Evolutionary conservation across 2,113 vertebrate species (phyloP).

Genomic region (Catharus minimus): DNA sequence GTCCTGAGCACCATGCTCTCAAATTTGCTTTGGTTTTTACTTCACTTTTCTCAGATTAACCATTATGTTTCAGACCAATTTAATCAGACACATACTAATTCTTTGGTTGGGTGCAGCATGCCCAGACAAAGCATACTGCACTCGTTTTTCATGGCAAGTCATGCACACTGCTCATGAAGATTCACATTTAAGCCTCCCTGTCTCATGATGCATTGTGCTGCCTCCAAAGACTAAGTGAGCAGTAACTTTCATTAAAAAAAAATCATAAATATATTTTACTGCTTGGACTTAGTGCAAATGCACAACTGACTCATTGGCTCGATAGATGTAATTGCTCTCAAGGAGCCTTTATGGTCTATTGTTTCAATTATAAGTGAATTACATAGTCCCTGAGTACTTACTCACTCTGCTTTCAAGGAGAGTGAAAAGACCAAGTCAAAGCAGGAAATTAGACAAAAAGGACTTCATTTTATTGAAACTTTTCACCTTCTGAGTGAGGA

Average conservation of each 20-base stretch:
- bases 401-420: conserved; percentile 63
- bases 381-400: conserved; percentile 52
- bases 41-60: neutral
- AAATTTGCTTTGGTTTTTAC: neutral
- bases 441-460: conserved; percentile 45
- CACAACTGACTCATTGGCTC: conserved; percentile 50
- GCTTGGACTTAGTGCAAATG: conserved; percentile 47
- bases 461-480: neutral
- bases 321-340: conserved; percentile 63
- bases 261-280: conserved; percentile 61
- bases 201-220: conserved; percentile 22
- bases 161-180: neutral
- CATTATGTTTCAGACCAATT: neutral
- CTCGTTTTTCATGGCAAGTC: neutral
- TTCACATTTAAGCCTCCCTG: neutral
- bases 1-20: neutral
- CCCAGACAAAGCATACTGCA: neutral
- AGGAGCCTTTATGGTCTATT: conserved; percentile 61
- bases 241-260: conserved; percentile 52
- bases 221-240: conserved; percentile 35
- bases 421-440: conserved; percentile 54
- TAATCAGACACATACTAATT: neutral
- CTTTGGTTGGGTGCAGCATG: neutral
- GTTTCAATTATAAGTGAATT: conserved; percentile 71
- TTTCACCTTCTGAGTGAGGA: neutral